Base-by-base conservation (phyloP, 2,113 vertebrate genomes). In the Mixornis gularis region DNA sequence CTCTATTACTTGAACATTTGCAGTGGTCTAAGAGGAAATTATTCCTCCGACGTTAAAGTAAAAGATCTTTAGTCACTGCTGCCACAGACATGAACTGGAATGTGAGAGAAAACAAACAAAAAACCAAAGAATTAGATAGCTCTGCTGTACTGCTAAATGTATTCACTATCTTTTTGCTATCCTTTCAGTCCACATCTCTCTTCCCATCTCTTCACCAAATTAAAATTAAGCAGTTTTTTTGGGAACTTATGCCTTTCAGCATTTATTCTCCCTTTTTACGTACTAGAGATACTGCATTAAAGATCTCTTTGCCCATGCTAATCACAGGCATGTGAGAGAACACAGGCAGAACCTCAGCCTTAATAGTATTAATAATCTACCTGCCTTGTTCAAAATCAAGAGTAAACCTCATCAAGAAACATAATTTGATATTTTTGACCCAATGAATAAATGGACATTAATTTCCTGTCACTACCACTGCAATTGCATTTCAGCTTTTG, bases 1-100 rank as follows among this genome's bases (percentile, higher is more conserved):
- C 36, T 44, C 34, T 84, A 64, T 13, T 15, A 17, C 17, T 56
- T 43, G 53, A 59, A 22, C 52, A 78, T 78, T 71, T 0, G 0
- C 27, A 60, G 32, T 25, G 60, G 36, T 79, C 77, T 71, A 44
- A 72, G 36, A 92, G 62, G 69, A 92, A 92, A 89, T 64, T 18
- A 79, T 53, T 81, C 79, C 83, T 88, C 65, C 65, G 41, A 81
- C 10, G 1, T 40, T 73, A n/a, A 88, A 79, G 63, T 21, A 71
- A 63, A 88, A 78, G 53, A 90, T 29, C 43, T 30, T 60, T 19
- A 86, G 69, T 41, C 6, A 43, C 4, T 79, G n/a, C 80, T 89
- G 83, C 65, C 72, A 89, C 86, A 17, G 26, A 85, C 69, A 81
- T 25, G 18, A 90, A 38, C 30, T 30, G 40, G 16, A 64, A 72